Evolutionary conservation across 2,113 vertebrate species (phyloP), one percentile per base, ranked within the genome.

Genomic region (Typhlomys cinereus): DNA sequence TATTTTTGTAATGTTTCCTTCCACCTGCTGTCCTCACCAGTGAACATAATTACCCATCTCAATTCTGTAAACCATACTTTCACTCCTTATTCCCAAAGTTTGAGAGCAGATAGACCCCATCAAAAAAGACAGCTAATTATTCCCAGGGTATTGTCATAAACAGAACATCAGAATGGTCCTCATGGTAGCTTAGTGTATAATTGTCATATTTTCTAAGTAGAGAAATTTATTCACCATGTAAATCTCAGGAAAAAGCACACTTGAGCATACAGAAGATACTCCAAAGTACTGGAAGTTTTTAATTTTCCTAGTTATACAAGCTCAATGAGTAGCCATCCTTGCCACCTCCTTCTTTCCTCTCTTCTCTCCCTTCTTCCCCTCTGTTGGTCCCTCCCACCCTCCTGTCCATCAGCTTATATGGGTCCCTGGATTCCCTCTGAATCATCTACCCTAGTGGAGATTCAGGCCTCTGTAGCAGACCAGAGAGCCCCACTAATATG

Each of bases 151-250:
- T 75, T 39, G 17, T 44, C 83, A 48, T 61, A 85, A 87, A 76
- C 15, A 83, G 64, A 75, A 48, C 18, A 39, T 70, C 36, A 76
- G n/a, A 81, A 76, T 66, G 86, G 20, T 36, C 15, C 52, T 87
- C 13, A 7, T 93, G 52, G 14, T 85, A 73, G 74, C 62, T 89
- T 64, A 50, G 18, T 46, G 29, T 29, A 70, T 50, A 78, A 18
- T 27, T 88, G 23, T 46, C 41, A 44, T 41, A 75, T 88, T 66
- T 80, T 81, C 41, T 90, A 57, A 92, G 48, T 50, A 52, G 61
- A 71, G 27, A 91, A 67, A 31, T 85, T 50, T 76, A 92, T 82
- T 44, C 48, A 82, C 91, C 82, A 74, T 82, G 20, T 3, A 23
- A 7, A 64, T 94, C 20, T 90, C 7, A 4, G 36, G 36, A 74